Percentiles rank a stretch among this genome's conserved stretches.
phyloP scores from a whole-genome alignment of 2,113 vertebrate species.

The Tachysurus fulvidraco region DNA sequence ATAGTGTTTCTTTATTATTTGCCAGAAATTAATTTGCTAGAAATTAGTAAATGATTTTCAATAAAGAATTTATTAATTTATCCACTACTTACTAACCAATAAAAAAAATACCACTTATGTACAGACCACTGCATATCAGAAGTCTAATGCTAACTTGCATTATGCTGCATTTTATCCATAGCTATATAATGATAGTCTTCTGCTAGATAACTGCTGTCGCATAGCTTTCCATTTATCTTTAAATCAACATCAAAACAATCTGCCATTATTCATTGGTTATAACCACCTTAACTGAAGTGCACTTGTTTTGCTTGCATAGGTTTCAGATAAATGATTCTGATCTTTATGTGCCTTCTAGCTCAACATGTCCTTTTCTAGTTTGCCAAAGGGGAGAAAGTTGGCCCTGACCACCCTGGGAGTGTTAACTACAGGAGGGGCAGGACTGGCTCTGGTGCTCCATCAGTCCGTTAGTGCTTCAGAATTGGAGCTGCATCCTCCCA shows the following conservation, averaged over 20 bases:
- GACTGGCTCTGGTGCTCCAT: constrained; percentile 82
- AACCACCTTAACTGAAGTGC: not conserved
- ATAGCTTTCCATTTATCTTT: not conserved
- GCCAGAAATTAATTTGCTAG: no score
- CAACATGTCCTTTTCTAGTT: constrained; percentile 77
- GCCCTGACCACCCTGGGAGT: constrained; percentile 79
- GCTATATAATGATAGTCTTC: no score
- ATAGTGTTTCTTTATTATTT: no score
- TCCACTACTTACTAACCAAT: not conserved
- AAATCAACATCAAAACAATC: not conserved
- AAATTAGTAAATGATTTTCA: no score
- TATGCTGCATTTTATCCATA: not conserved
- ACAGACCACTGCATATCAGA: not conserved
- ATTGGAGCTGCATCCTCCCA: constrained; percentile 84
- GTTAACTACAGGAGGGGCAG: constrained; percentile 77
- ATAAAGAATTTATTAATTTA: no score
- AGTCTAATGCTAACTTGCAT: not conserved
- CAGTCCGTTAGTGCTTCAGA: constrained; percentile 83
- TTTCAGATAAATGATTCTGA: not conserved
- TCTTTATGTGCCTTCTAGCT: constrained; percentile 61
- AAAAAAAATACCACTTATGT: not conserved
- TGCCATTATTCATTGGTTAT: not conserved
- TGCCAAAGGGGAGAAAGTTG: constrained; percentile 74
- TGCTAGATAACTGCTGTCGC: not conserved
- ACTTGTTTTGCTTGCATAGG: not conserved